Conservation (phyloP, 1,140 invertebrate species). For the Lucilia sericata region DNA sequence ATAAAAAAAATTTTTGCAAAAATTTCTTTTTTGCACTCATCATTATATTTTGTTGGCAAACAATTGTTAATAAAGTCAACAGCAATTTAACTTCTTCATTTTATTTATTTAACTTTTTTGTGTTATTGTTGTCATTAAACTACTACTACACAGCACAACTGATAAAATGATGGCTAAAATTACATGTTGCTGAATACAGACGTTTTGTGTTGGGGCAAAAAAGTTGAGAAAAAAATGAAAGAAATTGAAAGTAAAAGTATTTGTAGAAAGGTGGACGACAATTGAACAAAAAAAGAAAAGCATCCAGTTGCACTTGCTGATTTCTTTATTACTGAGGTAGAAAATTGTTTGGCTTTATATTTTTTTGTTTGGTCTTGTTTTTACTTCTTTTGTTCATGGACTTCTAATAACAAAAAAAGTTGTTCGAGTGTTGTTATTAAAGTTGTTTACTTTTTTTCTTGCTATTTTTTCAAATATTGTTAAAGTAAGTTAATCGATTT, state of each 20-base stretch:
- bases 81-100: background rate
- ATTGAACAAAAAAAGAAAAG: background rate
- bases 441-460: no score
- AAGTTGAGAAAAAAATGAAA: background rate
- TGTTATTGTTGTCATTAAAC: background rate
- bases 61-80: background rate
- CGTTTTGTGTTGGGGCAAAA: background rate
- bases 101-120: background rate
- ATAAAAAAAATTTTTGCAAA: background rate
- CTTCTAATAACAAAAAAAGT: no score
- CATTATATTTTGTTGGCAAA: background rate
- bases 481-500: no score
- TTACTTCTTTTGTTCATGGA: background rate
- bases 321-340: background rate
- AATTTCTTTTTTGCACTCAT: background rate
- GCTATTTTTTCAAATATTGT: no score
- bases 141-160: background rate
- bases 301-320: conserved; percentile 3
- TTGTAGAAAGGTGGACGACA: background rate
- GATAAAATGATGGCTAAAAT: background rate
- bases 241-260: conserved; percentile 12
- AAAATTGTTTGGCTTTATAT: background rate
- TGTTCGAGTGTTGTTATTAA: no score
- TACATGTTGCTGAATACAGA: no score
- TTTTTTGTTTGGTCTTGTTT: background rate